These are phyloP conservation scores for Mylabris sibirica DNA, from an alignment of 2,888 invertebrate genomes.

Conservation along the genomic window DNA sequence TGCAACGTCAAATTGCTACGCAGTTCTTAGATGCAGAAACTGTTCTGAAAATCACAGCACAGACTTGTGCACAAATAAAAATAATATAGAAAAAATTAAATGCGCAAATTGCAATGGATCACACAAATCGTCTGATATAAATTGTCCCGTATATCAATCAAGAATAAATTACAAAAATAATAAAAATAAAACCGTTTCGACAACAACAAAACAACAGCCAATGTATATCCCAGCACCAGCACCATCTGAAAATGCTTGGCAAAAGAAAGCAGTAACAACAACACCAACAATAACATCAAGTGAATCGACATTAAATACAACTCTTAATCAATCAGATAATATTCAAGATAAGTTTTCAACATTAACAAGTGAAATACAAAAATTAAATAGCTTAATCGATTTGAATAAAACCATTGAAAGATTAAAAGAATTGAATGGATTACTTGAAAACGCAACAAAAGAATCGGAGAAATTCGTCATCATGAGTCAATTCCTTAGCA, in stretches of 20 bases:
- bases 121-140: conserved; percentile 3
- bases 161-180: conserved; percentile 3
- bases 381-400: no score
- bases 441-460: no score
- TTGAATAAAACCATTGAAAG: no score
- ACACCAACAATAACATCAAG: background rate
- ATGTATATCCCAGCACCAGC: background rate
- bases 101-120: conserved; percentile 5
- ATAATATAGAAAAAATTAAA: background rate
- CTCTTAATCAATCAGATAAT: background rate
- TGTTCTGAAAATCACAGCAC: conserved; percentile 9
- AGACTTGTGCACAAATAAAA: background rate
- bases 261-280: background rate
- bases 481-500: no score
- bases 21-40: background rate
- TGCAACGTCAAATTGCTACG: background rate
- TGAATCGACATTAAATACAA: background rate
- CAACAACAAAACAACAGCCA: background rate
- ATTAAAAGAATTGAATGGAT: no score
- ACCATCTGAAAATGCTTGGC: background rate
- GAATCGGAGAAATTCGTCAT: no score
- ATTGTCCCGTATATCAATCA: background rate
- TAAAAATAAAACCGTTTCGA: background rate
- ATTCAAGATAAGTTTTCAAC: background rate
- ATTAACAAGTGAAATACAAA: background rate